These are phyloP conservation scores for Drosophila pseudoananassae DNA, from an alignment of 1,140 invertebrate genomes.

Conservation along the genomic window DNA sequence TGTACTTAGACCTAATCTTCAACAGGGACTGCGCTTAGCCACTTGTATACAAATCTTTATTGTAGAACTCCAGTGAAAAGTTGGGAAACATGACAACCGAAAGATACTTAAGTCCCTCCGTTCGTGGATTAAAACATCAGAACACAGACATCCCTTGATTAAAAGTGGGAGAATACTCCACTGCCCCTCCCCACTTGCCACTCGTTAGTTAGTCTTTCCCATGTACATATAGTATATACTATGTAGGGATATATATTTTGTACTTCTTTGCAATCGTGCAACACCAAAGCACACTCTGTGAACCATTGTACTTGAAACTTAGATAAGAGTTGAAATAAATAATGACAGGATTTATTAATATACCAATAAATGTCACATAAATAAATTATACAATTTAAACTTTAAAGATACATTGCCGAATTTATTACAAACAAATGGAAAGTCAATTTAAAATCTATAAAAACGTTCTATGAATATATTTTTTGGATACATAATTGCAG, in stretches of 20 bases:
- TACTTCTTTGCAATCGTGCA: constrained; percentile 5
- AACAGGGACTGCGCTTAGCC: constrained; percentile 7
- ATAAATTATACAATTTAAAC: constrained; percentile 19
- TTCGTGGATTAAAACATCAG: constrained; percentile 3
- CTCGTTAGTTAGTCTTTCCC: constrained; percentile 25
- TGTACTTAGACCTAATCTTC: constrained; percentile 47
- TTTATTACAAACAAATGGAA: constrained; percentile 2
- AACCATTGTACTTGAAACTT: constrained; percentile 43
- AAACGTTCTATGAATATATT: constrained; percentile 8
- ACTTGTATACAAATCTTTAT: constrained; percentile 8
- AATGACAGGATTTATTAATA: constrained; percentile 37
- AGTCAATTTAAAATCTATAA: background rate
- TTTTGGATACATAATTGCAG: constrained; percentile 18
- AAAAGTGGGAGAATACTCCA: background rate
- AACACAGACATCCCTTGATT: background rate
- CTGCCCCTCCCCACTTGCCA: background rate
- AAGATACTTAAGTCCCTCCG: constrained; percentile 13
- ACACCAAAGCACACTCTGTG: constrained; percentile 3
- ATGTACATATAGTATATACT: constrained; percentile 21
- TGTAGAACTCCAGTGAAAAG: constrained; percentile 19
- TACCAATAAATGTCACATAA: constrained; percentile 29
- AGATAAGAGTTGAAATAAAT: constrained; percentile 31
- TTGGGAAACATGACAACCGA: constrained; percentile 26
- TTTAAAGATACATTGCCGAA: background rate
- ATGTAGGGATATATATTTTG: constrained; percentile 6